Base-by-base conservation (phyloP, 2,888 invertebrate species). In the Podabrus alpinus region DNA sequence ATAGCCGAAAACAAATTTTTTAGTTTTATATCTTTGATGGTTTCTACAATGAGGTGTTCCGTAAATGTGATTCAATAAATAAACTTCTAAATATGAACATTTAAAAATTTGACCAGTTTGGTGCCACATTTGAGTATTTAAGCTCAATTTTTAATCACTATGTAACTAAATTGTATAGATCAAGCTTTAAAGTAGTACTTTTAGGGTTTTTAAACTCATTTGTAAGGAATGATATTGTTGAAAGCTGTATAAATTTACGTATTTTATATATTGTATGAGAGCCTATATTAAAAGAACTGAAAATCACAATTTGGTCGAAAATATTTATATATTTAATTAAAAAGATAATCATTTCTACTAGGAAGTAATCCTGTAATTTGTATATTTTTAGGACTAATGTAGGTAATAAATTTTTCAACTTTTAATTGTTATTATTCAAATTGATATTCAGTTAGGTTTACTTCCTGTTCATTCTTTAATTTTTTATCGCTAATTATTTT, bases 101-200 rank as follows among this genome's bases (percentile, higher is more conserved):
- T 82, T 84, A 82, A 84, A 85, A 85, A 83, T 84, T 84, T 85
- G 87, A 87, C 87, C 87, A 87, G 84, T 86, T 85, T 83, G 87
- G 87, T 87, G 87, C 87, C 87, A 86, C 87, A 86, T 86, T 86
- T 87, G 87, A 85, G 86, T 86, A 86, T 77, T 75, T 86, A 83
- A 86, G 87, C 87, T 87, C 87, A 87, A 87, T 87, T 87, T 87
- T 87, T 77, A 77, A 77, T 77, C 77, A 77, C 74, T 74, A 74
- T 74, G 70, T 72, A 77, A 77, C 66, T 73, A 76, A 77, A 82
- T 82, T 77, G 77, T 81, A 80, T 83, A 81, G 84, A 86, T 84
- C 84, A 86, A 86, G 86, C 86, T 86, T 86, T 86, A 86, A 86
- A 73, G 83, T 85, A 84, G 84, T 81, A 78, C 83, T 84, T 80